phyloP scores from a whole-genome alignment of 2,888 invertebrate genomes.

The Epistrophe eligans region DNA sequence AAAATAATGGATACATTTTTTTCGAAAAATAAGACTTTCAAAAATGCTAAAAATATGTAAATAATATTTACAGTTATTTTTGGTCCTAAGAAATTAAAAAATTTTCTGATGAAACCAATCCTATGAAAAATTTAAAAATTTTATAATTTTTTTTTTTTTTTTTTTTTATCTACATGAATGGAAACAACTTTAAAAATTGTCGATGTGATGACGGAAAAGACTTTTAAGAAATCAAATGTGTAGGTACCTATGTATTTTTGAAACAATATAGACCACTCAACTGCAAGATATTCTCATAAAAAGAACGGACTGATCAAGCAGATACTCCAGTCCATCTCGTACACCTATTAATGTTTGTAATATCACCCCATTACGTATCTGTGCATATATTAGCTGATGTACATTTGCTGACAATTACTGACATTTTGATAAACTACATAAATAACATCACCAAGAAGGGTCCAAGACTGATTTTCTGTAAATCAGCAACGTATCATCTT shows the following conservation, averaged over 20 bases:
- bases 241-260: too few species aligned
- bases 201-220: not conserved
- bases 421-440: constrained; percentile 71
- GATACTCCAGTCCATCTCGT: not conserved
- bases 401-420: constrained; percentile 38
- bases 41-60: too few species aligned
- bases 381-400: constrained; percentile 5
- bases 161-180: too few species aligned
- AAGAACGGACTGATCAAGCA: not conserved
- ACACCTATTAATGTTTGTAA: constrained; percentile 44
- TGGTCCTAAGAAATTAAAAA: too few species aligned
- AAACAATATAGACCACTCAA: not conserved
- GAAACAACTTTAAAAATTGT: not conserved
- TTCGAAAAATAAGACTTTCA: too few species aligned
- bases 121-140: too few species aligned
- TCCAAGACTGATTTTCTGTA: constrained; percentile 65
- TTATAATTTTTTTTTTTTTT: too few species aligned
- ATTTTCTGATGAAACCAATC: too few species aligned
- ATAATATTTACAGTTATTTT: too few species aligned
- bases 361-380: constrained; percentile 55
- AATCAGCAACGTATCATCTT: constrained; percentile 62
- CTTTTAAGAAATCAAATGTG: not conserved
- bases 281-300: not conserved
- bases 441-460: constrained; percentile 66
- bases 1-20: too few species aligned